Conservation (phyloP, 2,888 invertebrate species). For the Terebella lapidaria region DNA sequence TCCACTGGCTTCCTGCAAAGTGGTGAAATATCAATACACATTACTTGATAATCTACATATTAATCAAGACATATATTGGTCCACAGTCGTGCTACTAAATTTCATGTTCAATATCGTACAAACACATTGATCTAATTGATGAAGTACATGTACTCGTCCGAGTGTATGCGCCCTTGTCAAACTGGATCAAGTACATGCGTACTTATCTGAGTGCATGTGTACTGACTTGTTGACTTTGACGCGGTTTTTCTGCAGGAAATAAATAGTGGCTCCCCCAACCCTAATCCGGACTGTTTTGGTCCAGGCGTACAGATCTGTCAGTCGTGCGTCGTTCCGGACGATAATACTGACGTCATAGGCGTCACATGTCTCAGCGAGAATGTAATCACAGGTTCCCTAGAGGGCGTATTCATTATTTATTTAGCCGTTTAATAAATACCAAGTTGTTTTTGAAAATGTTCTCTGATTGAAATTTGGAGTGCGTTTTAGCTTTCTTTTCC, state of each 20-base stretch:
- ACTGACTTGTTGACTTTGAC: constrained; percentile 75
- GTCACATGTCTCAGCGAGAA: constrained; percentile 76
- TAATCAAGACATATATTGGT: not conserved
- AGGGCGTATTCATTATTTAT: too few relatives aligned
- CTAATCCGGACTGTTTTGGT: constrained; percentile 70
- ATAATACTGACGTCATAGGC: constrained; percentile 72
- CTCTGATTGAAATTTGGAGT: too few relatives aligned
- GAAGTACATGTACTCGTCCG: too few relatives aligned
- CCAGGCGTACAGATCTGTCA: constrained; percentile 79
- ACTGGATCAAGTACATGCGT: too few relatives aligned
- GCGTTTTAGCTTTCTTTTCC: too few relatives aligned
- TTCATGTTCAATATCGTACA: too few relatives aligned
- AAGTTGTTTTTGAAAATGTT: too few relatives aligned
- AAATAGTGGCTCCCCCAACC: constrained; percentile 57
- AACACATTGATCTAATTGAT: too few relatives aligned
- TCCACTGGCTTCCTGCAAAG: constrained; percentile 10
- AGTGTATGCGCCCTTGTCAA: too few relatives aligned
- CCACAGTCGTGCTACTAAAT: too few relatives aligned
- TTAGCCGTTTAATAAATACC: too few relatives aligned
- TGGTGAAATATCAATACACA: not conserved
- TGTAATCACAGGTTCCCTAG: constrained; percentile 74
- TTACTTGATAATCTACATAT: not conserved
- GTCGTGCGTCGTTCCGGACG: constrained; percentile 81
- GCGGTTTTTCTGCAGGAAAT: constrained; percentile 75
- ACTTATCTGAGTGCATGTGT: too few relatives aligned